Percentiles rank a stretch among this genome's conserved stretches.
These are phyloP conservation scores for Numenius arquata DNA, from an alignment of 2,113 vertebrate species.

Conservation along the genomic window DNA sequence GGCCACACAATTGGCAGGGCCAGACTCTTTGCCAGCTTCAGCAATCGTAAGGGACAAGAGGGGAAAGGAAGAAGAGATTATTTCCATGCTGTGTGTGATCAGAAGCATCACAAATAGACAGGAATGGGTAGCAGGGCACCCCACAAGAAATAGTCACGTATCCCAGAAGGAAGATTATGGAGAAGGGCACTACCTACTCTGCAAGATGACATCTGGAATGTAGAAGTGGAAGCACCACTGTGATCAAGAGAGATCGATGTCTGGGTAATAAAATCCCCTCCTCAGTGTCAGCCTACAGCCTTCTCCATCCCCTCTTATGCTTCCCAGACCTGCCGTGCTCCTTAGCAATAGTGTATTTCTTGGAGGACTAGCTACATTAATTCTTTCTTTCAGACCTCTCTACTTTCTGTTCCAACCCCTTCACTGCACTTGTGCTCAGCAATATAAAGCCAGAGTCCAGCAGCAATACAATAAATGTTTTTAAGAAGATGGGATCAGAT, in stretches of 20 bases:
- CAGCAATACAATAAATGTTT: background rate
- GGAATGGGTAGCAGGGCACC: background rate
- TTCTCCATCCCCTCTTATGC: background rate
- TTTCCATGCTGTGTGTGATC: background rate
- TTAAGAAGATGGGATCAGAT: background rate
- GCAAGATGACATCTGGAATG: background rate
- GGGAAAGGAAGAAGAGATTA: background rate
- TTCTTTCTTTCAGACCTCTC: background rate
- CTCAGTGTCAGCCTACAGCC: background rate
- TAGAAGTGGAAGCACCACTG: background rate
- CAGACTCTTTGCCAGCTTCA: constrained; percentile 16
- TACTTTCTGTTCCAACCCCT: background rate
- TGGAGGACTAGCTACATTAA: background rate
- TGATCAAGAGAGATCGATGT: background rate
- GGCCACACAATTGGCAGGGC: background rate
- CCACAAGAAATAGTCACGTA: background rate
- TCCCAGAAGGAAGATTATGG: background rate
- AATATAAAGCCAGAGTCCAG: background rate
- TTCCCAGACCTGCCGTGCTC: background rate
- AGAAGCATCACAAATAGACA: background rate
- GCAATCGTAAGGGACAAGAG: background rate
- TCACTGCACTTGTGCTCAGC: background rate
- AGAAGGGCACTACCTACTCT: background rate
- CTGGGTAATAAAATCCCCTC: background rate
- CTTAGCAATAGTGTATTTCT: background rate